Conservation (phyloP, 2,888 invertebrate genomes). For the Rhabditophanes sp. region DNA sequence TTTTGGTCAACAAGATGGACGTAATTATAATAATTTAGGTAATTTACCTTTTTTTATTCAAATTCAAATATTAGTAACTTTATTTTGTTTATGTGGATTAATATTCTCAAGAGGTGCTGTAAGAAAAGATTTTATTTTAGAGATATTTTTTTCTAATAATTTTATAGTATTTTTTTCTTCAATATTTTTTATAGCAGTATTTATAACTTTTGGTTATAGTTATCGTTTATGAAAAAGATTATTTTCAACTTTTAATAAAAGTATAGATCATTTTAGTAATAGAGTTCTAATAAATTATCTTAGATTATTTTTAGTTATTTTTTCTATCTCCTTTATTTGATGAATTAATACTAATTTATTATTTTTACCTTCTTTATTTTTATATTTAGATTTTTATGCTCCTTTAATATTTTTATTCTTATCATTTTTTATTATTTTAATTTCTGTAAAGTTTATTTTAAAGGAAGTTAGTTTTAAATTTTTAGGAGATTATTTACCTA, state of each 20-base stretch:
- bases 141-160: constrained; percentile 20
- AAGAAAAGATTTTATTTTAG: constrained; percentile 28
- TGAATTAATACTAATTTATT: constrained; percentile 18
- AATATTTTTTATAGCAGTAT: constrained; percentile 23
- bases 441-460: too few species aligned
- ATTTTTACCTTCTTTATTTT: constrained; percentile 9
- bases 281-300: constrained; percentile 21
- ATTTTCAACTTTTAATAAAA: constrained; percentile 20
- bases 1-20: constrained; percentile 28
- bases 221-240: constrained; percentile 26
- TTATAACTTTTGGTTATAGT: constrained; percentile 26
- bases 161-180: constrained; percentile 17
- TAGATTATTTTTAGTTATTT: constrained; percentile 14
- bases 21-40: constrained; percentile 22
- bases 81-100: constrained; percentile 27
- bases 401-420: too few species aligned
- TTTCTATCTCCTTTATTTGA: constrained; percentile 18
- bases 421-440: too few species aligned
- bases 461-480: too few species aligned
- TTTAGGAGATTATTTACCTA: too few species aligned
- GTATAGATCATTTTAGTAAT: constrained; percentile 18
- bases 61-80: constrained; percentile 19
- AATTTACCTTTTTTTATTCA: constrained; percentile 22
- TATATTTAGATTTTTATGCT: too few species aligned
- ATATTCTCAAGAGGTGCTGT: constrained; percentile 24